These are phyloP conservation scores for Pseudotriccus pelzelni DNA, from an alignment of 2,797 vertebrate species.

Conservation along the genomic window DNA sequence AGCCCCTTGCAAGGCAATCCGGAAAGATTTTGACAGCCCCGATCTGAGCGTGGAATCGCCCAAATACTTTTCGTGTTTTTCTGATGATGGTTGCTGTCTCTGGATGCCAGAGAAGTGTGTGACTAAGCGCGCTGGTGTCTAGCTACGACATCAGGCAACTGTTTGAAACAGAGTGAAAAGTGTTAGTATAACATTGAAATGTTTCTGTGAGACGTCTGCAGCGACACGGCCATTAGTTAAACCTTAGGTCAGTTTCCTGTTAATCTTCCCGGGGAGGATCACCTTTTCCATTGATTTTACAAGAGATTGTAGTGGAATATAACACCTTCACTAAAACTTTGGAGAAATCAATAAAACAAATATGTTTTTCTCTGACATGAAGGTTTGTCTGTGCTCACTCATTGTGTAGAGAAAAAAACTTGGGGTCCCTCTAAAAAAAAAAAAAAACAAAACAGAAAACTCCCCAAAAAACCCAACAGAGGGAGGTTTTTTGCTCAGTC, in stretches of 20 bases:
- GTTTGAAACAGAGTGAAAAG: not conserved
- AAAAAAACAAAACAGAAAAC: too few relatives aligned
- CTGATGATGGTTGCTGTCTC: not conserved
- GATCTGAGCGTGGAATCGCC: accelerated
- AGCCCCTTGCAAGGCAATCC: not conserved
- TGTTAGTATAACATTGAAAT: accelerated
- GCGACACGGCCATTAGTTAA: accelerated
- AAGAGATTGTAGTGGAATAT: not conserved
- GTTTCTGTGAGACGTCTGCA: not conserved
- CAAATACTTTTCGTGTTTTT: not conserved
- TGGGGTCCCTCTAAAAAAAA: not conserved
- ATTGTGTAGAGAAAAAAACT: not conserved
- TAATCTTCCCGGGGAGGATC: not conserved
- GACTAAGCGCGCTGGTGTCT: not conserved
- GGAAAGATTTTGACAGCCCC: not conserved
- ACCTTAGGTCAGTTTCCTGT: not conserved
- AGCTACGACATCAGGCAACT: not conserved
- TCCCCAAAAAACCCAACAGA: too few relatives aligned
- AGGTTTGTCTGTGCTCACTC: not conserved
- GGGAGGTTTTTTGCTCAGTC: not conserved
- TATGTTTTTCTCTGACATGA: not conserved
- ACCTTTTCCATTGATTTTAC: not conserved
- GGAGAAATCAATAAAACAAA: not conserved
- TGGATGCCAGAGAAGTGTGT: not conserved
- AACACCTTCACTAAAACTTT: not conserved